Base-by-base conservation (phyloP, 2,888 invertebrate genomes). In the Rhaphigaster nebulosa region DNA sequence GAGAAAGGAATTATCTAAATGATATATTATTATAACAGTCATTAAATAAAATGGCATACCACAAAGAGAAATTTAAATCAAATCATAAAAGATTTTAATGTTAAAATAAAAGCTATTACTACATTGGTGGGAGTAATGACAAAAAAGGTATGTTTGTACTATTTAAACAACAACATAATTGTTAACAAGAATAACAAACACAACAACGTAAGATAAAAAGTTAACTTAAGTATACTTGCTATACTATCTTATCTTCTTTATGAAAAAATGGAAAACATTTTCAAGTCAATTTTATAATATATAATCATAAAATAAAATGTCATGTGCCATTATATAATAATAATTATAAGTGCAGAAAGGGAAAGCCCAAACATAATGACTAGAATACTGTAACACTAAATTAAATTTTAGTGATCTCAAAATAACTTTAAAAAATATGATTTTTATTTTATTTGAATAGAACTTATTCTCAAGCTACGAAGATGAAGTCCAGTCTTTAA, bases 401-500 rank as follows among this genome's bases (percentile, higher is more conserved):
- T 88, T 41, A 65, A 34, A 20, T 88, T 38, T 65, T 60, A 88
- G 34, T 88, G 88, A 65, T 65, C 13, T 60, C 45, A 45, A 41
- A 89, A 76, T n/a, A 34, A 76, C 2, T 89, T 45, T 50, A 34
- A 70, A 29, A 76, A 45, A 76, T 2, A 52, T 89, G 20, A 89
- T 41, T 76, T 50, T 34, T 56, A 29, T 52, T 65, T 56, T 70
- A 38, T 89, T 89, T 76, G 2, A 84, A 84, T 84, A 26, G 0
- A 50, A 34, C 45, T 84, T 76, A 89, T 89, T 89, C 29, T 29
- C 76, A 52, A 56, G 29, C 45, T 88, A 90, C 3, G 90, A 70
- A 34, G 90, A 90, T 38, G 87, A 88, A 80, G 91, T 89, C 91
- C 91, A 91, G 91, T 93, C 93, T 93, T 93, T 93, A 90, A 93